Base-by-base conservation (phyloP, 2,888 invertebrate genomes). In the Eueremaeus valkanovi region DNA sequence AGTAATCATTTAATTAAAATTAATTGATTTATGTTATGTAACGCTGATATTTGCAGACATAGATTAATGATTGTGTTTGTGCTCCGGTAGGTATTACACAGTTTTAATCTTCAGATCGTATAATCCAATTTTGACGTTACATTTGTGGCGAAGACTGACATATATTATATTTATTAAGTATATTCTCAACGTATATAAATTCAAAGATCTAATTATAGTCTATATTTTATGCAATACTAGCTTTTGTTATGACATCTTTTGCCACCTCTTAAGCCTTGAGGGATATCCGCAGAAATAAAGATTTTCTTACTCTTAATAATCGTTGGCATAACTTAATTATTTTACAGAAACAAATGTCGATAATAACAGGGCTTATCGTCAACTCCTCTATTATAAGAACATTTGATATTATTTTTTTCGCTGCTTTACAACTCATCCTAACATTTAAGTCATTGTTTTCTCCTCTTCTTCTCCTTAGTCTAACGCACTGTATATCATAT, bases 221-320 rank as follows among this genome's bases (percentile, higher is more conserved):
- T 42, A 68, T 68, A n/a, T 68, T 42, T 68, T 42, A 68, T 68
- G 36, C 24, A n/a, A 42, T 40, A 16, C 27, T 21, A n/a, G n/a
- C 21, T 66, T 0, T 66, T 36, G 21, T 33, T 66, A 42, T 68
- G 40, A 42, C 68, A 68, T 40, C 68, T 68, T 42, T 68, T 9
- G 42, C 21, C 68, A 68, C 68, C 33, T 68, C 68, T 42, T 42
- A 68, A 68, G 68, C 68, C 68, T 68, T 68, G 40, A 68, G 68
- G 68, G 68, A 42, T 68, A 68, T 68, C 68, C 68, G 18, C 68
- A 21, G 42, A 68, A 68, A 68, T 68, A 68, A 42, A 42, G 40
- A 68, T 68, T 68, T 68, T 68, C 16, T 21, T 68, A 18, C 66
- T 33, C 66, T 58, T 13, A 36, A 66, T 66, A 61, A 61, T 61